These are phyloP conservation scores for Gadus chalcogrammus DNA, from an alignment of 2,113 vertebrate species.

Conservation along the genomic window DNA sequence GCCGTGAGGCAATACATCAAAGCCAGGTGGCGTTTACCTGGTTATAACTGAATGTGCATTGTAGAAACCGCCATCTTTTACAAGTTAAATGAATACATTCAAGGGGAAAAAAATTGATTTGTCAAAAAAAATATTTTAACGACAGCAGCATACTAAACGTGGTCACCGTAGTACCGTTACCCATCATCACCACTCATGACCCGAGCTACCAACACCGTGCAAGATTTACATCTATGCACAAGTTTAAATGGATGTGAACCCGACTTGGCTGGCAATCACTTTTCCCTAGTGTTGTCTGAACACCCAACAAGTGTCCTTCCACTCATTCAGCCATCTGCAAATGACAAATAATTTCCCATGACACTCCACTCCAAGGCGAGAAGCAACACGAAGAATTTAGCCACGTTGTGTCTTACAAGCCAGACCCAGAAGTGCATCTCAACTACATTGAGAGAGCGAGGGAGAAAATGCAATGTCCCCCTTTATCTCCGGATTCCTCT, in stretches of 20 bases:
- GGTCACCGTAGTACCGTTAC: no score
- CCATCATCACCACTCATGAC: no score
- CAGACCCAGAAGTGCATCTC: not conserved
- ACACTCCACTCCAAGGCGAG: slow-evolving; percentile 4
- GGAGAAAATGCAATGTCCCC: not conserved
- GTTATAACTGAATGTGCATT: no score
- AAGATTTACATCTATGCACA: not conserved
- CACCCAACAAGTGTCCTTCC: slow-evolving; percentile 1
- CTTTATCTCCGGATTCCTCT: slow-evolving; percentile 1
- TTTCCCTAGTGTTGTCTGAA: not conserved
- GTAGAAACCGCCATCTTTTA: no score
- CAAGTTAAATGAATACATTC: no score
- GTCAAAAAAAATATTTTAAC: not conserved
- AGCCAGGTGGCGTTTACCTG: no score
- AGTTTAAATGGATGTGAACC: not conserved
- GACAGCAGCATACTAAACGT: not conserved
- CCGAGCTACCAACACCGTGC: no score
- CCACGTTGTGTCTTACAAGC: not conserved
- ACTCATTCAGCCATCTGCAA: slow-evolving; percentile 11
- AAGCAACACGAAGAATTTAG: slow-evolving; percentile 9
- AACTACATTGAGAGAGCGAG: not conserved
- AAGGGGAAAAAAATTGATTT: not conserved
- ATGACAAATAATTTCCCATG: slow-evolving; percentile 17
- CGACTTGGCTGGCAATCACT: not conserved
- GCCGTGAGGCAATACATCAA: no score